A percentile compares a stretch with the other conserved stretches of the same genome.
These are phyloP conservation scores for Ectemnius continuus DNA, from an alignment of 2,888 invertebrate genomes.

Conservation along the genomic window DNA sequence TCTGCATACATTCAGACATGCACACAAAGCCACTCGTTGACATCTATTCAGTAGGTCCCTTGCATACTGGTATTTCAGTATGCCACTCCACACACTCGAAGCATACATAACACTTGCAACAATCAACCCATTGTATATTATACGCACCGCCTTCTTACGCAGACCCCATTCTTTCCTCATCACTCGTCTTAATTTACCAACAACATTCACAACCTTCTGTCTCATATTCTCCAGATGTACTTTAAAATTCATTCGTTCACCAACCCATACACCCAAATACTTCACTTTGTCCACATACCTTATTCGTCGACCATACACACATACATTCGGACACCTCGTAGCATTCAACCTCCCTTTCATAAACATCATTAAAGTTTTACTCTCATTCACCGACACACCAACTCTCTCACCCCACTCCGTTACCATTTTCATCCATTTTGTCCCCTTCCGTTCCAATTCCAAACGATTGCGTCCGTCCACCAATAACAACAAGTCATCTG, in stretches of 20 bases:
- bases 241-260: conserved; percentile 3
- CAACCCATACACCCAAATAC: conserved; percentile 2
- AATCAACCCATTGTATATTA: conserved; percentile 1
- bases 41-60: too few relatives aligned
- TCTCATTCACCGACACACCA: neutral
- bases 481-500: conserved; percentile 7
- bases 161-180: conserved; percentile 7
- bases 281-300: conserved; percentile 1
- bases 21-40: too few relatives aligned
- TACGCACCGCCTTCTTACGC: neutral
- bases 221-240: neutral
- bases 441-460: neutral
- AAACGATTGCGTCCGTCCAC: neutral
- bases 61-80: too few relatives aligned
- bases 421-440: conserved; percentile 10
- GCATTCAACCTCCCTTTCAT: too few relatives aligned
- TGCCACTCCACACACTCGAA: neutral
- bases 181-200: neutral
- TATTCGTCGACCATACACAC: neutral
- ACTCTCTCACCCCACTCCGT: neutral
- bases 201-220: neutral
- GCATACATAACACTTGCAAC: neutral
- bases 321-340: too few relatives aligned
- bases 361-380: too few relatives aligned
- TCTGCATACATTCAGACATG: too few relatives aligned